phyloP scores from a whole-genome alignment of 2,888 invertebrate genomes.

The Pyrochroa serraticornis region DNA sequence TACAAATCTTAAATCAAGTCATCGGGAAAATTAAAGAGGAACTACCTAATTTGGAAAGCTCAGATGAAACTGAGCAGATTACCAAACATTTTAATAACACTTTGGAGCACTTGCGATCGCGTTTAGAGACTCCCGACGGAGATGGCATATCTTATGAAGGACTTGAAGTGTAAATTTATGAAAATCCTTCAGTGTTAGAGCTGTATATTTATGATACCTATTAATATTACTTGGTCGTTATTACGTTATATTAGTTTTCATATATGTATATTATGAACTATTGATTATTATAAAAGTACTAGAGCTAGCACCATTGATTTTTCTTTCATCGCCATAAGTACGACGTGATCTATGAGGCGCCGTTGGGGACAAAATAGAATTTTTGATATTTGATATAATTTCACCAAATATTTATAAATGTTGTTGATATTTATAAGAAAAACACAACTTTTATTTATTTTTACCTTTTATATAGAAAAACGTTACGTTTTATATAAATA shows the following conservation, averaged over 20 bases:
- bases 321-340: too few relatives aligned
- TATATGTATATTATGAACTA: constrained; percentile 23
- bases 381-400: too few relatives aligned
- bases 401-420: too few relatives aligned
- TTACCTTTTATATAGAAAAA: too few relatives aligned
- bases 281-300: neutral
- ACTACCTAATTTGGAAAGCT: constrained; percentile 89
- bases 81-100: constrained; percentile 94
- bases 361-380: too few relatives aligned
- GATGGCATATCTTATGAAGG: constrained; percentile 71
- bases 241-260: constrained; percentile 14
- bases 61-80: constrained; percentile 96
- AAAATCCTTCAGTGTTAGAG: neutral
- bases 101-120: constrained; percentile 77
- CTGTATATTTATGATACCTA: constrained; percentile 17
- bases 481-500: too few relatives aligned
- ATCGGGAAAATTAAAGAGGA: constrained; percentile 93
- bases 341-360: too few relatives aligned
- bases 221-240: constrained; percentile 12
- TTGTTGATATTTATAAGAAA: too few relatives aligned
- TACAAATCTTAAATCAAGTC: constrained; percentile 67
- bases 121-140: constrained; percentile 67
- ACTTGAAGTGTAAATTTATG: constrained; percentile 59
- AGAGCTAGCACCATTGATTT: too few relatives aligned
- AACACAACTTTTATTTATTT: too few relatives aligned